Evolutionary conservation across 1,140 invertebrate genomes (phyloP).

Genomic region (Melanaphis sacchari): DNA sequence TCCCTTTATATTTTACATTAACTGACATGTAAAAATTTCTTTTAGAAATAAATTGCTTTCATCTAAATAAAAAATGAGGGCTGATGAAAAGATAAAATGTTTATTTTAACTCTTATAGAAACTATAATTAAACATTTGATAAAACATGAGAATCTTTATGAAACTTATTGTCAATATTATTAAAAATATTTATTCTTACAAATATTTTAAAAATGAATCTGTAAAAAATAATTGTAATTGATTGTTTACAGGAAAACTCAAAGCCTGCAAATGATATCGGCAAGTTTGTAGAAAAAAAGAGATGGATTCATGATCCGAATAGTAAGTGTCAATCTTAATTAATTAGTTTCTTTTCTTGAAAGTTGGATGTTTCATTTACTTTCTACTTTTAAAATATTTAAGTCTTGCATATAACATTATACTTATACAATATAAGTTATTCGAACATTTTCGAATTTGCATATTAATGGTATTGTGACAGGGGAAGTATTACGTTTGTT

Average conservation of each 20-base stretch:
- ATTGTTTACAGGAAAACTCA: constrained; percentile 66
- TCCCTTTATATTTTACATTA: neutral
- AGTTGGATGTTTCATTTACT: neutral
- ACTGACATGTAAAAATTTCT: neutral
- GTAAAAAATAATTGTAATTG: constrained; percentile 43
- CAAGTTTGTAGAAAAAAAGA: constrained; percentile 69
- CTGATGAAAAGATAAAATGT: neutral
- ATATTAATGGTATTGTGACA: constrained; percentile 39
- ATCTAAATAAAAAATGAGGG: neutral
- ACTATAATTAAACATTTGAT: neutral
- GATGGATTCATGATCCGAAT: constrained; percentile 78
- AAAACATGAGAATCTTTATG: neutral
- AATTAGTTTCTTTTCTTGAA: neutral
- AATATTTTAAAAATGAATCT: neutral
- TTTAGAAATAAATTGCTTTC: neutral
- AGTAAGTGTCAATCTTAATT: constrained; percentile 68
- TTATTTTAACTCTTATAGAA: neutral
- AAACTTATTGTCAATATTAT: neutral
- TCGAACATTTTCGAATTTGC: constrained; percentile 45
- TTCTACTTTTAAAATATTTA: neutral
- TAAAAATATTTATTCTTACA: neutral
- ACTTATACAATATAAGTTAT: neutral
- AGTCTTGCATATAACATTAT: neutral
- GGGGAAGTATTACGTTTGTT: constrained; percentile 40
- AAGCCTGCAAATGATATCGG: constrained; percentile 61